phyloP scores from a whole-genome alignment of 1,140 invertebrate species.

The Chrysopa pallens region DNA sequence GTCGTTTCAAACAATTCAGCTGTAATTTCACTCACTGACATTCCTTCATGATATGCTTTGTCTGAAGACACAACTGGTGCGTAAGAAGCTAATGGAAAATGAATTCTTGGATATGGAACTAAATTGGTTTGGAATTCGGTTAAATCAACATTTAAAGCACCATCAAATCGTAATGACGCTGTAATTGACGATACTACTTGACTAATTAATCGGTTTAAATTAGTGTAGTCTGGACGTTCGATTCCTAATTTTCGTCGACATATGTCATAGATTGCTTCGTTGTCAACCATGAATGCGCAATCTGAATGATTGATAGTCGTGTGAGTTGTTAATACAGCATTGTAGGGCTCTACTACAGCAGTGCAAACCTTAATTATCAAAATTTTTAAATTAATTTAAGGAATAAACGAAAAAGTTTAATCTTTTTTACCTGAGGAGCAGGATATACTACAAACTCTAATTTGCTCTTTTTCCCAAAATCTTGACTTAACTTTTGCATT shows the following conservation, averaged over 20 bases:
- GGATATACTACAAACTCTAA: slow-evolving; percentile 63
- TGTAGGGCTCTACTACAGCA: slow-evolving; percentile 56
- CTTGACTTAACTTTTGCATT: slow-evolving; percentile 56
- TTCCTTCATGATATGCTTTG: slow-evolving; percentile 44
- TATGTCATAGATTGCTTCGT: slow-evolving; percentile 58
- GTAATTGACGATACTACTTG: slow-evolving; percentile 64
- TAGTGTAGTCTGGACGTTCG: slow-evolving; percentile 40
- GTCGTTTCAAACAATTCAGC: slow-evolving; percentile 40
- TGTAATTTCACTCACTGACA: slow-evolving; percentile 51
- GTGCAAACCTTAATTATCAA: slow-evolving; percentile 13
- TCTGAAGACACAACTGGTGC: slow-evolving; percentile 52
- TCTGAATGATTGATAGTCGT: slow-evolving; percentile 42
- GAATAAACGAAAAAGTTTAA: not conserved
- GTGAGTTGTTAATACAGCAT: slow-evolving; percentile 41
- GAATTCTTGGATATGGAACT: slow-evolving; percentile 44
- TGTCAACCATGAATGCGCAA: slow-evolving; percentile 46
- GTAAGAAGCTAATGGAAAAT: slow-evolving; percentile 51
- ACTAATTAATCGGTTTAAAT: slow-evolving; percentile 43
- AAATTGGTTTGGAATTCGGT: slow-evolving; percentile 58
- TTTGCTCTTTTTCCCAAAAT: slow-evolving; percentile 59
- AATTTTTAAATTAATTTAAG: not conserved
- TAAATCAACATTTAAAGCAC: slow-evolving; percentile 56
- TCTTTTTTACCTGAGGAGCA: slow-evolving; percentile 43
- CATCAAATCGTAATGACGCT: slow-evolving; percentile 55
- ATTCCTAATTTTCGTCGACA: slow-evolving; percentile 45